A percentile compares a stretch with the other conserved stretches of the same genome.
Conservation (phyloP, 1,140 invertebrate genomes). For the Zaprionus taronus region DNA sequence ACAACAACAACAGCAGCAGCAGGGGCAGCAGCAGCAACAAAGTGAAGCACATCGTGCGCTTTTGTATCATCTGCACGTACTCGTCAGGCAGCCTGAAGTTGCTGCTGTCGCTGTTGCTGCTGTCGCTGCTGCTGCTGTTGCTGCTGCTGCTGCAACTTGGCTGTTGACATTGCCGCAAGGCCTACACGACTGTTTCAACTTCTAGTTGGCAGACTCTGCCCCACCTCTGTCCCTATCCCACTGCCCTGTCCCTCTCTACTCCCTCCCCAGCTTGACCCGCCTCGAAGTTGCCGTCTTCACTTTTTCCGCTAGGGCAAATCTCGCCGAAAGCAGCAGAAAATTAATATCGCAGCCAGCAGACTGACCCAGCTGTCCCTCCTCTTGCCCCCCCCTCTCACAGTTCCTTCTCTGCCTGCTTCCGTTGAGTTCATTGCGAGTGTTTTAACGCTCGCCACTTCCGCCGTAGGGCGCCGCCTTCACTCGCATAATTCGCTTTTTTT, state of each 20-base stretch:
- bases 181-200: slow-evolving; percentile 8
- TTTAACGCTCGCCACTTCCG: slow-evolving; percentile 77
- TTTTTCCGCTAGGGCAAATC: slow-evolving; percentile 46
- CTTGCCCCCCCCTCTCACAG: background rate
- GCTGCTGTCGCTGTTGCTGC: slow-evolving; percentile 31
- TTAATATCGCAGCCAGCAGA: slow-evolving; percentile 61
- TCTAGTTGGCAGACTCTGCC: background rate
- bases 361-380: background rate
- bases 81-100: slow-evolving; percentile 66
- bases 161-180: slow-evolving; percentile 50
- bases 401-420: slow-evolving; percentile 50
- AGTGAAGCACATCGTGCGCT: slow-evolving; percentile 81
- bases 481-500: slow-evolving; percentile 78
- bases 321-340: slow-evolving; percentile 70
- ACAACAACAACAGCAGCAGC: slow-evolving; percentile 31
- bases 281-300: slow-evolving; percentile 8
- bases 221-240: background rate
- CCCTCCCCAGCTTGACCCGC: slow-evolving; percentile 22
- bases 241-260: background rate
- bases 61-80: slow-evolving; percentile 83
- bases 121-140: slow-evolving; percentile 27
- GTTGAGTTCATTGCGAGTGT: slow-evolving; percentile 79
- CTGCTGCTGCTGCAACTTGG: slow-evolving; percentile 25
- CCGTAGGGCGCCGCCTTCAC: slow-evolving; percentile 38
- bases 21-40: slow-evolving; percentile 34